Conservation (phyloP, 2,113 vertebrate species). For the Oryctolagus cuniculus region mOryCun1.1 NC_091433.1:104823501-104824000, state of each 20-base stretch:
- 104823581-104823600: not conserved
- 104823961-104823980: not conserved
- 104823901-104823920: not conserved
- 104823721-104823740: not conserved
- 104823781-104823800: not conserved
- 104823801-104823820: not conserved
- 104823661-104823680: not conserved
- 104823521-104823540: not conserved
- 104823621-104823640: not conserved
- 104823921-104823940: not conserved
- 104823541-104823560: not conserved
- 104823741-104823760: not conserved
- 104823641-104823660: constrained; percentile 19
- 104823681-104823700: not conserved
- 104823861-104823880: not conserved
- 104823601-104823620: constrained; percentile 26
- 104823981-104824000: not conserved
- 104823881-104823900: not conserved
- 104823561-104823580: not conserved
- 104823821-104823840: constrained; percentile 2
- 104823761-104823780: not conserved
- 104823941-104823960: not conserved
- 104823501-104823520: not conserved
- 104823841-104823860: not conserved
- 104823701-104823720: not conserved